Base-by-base conservation (phyloP, 2,797 vertebrate species). In the Hapalemur alaotrensis region DNA sequence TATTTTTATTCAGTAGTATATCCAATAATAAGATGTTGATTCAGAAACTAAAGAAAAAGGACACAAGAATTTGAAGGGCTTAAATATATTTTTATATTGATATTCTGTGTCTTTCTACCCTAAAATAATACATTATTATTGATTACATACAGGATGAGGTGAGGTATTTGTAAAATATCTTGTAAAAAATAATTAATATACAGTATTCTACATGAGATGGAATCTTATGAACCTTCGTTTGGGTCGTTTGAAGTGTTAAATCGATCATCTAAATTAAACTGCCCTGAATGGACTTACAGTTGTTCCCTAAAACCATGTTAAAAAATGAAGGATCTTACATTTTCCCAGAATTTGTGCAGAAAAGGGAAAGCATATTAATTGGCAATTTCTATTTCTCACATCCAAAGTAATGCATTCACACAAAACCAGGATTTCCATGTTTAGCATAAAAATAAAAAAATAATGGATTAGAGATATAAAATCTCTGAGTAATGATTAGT, bases 1-100 rank as follows among this genome's bases (percentile, higher is more conserved):
- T 82, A 72, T 43, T 91, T 97, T 93, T 84, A 93, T 78, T 91
- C 46, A 88, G 5, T 61, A 88, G 81, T 48, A 95, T n/a, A 80
- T 92, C 59, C 91, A 87, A 75, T 52, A 73, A 15, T 72, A 87
- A 41, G 73, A 82, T 89, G 83, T 78, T 96, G 82, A 92, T 91
- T 93, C 89, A 92, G 94, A 97, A 98, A 95, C 94, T 97, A 88
- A 98, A 98, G 96, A 97, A 97, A 97, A 97, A 97, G 85, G 95
- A 97, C 96, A 96, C 96, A 96, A 97, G 94, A 97, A 96, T 97
- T 91, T 95, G 81, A 97, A 98, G 95, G 97, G 85, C 96, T 97
- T 97, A 97, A 97, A 97, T 97, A 97, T 96, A 97, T 97, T 95
- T 95, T 98, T 98, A 97, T 97, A 97, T 97, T 96, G 95, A 97